phyloP scores from a whole-genome alignment of 2,888 invertebrate species.

The Ornithoptera priamus region DNA sequence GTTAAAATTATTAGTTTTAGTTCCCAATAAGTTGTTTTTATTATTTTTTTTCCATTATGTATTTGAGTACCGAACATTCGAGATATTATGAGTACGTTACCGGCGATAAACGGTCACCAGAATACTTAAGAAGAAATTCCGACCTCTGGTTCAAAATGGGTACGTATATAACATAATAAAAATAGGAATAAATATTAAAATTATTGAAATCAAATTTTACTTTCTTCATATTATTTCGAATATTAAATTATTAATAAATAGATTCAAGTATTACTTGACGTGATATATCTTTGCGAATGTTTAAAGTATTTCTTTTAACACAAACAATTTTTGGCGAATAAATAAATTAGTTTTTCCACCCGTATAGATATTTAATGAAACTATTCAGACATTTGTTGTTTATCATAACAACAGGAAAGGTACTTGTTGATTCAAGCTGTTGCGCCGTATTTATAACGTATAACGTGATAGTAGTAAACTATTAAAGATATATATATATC shows the following conservation, averaged over 20 bases:
- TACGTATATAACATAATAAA: conserved; percentile 4
- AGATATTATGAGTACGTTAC: conserved; percentile 16
- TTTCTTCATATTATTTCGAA: background rate
- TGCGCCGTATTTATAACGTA: background rate
- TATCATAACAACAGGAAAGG: background rate
- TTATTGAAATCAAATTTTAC: background rate
- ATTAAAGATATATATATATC: no score
- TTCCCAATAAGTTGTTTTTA: background rate
- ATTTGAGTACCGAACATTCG: conserved; percentile 8
- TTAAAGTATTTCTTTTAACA: no score
- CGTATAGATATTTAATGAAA: no score
- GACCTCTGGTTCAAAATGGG: conserved; percentile 14
- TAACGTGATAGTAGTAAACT: background rate
- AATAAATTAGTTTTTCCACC: no score
- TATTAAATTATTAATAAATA: no score
- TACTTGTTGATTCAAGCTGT: conserved; percentile 22
- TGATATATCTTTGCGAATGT: no score
- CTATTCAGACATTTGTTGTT: background rate
- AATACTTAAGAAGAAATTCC: background rate
- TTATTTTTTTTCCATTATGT: conserved; percentile 6
- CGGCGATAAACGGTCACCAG: conserved; percentile 2
- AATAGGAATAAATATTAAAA: background rate
- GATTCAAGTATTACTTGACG: no score
- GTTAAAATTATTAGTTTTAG: background rate
- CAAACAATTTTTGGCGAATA: no score